Evolutionary conservation across 37 sponge, comb jelly and placozoan genomes (phyloP), one percentile per base, ranked within the genome.

Genomic region (Oopsacas minuta): DNA sequence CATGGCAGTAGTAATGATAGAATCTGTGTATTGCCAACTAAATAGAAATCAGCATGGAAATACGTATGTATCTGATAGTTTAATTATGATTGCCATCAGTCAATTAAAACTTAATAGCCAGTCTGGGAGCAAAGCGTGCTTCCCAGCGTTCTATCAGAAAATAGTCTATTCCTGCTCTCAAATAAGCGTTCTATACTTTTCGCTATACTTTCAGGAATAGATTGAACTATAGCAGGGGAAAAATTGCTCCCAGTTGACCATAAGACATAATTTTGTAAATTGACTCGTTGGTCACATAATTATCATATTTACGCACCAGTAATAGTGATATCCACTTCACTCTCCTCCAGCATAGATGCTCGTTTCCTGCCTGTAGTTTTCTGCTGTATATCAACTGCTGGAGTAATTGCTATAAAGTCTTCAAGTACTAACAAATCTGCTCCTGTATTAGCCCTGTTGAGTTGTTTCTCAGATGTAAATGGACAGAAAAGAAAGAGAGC

Each of bases 401-500:
- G 75, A 25, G 20, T 61, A 3, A 61, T 61, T 5, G 75, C 32
- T 61, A 61, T 61, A 61, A 61, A 32, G 20, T 61, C 28, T n/a
- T 61, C 75, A 5, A 61, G 22, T 3, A 61, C 75, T 61, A 61
- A 34, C 75, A 61, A n/a, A 10, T 61, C 75, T n/a, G 75, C 75
- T n/a, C 75, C 75, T 12, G 75, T 61, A n/a, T n/a, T n/a, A 5
- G 75, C 75, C 28, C 75, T 61, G 28, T 12, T 5, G 20, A 61
- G 75, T 61, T 61, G 75, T 34, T 61, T n/a, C 30, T 61, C 75
- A 12, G 75, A 61, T 61, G 75, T 61, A 12, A 5, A 10, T 7
- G 75, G 75, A 61, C 75, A 61, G 75, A 61, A 61, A 7, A 61
- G 75, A 34, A 61, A 61, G 20, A 61, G 75, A 61, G 75, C 75